These are phyloP conservation scores for Orycteropus afer DNA, from an alignment of 2,113 vertebrate genomes.

Conservation along the genomic window DNA sequence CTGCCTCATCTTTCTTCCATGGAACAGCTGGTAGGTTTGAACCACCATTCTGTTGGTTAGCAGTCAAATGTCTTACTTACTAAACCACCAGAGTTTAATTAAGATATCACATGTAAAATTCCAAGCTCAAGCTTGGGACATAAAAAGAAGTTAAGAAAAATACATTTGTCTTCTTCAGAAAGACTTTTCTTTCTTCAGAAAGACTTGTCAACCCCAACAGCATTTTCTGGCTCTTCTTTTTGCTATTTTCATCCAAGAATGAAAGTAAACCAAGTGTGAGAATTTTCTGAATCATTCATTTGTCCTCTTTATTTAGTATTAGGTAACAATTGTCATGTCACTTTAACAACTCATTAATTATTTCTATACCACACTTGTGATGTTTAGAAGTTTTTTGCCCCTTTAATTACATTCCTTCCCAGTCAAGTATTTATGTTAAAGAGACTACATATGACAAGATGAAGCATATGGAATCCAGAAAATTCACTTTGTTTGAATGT, in stretches of 20 bases:
- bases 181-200: no score
- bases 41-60: no score
- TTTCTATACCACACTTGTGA: not conserved
- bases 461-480: not conserved
- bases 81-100: no score
- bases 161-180: not conserved
- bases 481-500: not conserved
- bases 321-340: not conserved
- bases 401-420: not conserved
- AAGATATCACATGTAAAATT: not conserved
- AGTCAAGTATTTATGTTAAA: not conserved
- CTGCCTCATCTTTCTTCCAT: no score
- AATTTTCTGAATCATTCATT: no score
- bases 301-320: not conserved
- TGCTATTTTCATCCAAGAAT: not conserved
- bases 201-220: not conserved
- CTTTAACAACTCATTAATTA: not conserved
- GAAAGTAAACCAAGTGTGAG: not conserved
- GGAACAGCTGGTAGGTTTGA: no score
- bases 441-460: not conserved
- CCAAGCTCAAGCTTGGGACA: not conserved
- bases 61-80: no score
- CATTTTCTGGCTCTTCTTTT: not conserved
- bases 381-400: not conserved
- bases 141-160: not conserved